Percentiles rank a stretch among this genome's conserved stretches.
These are phyloP conservation scores for Haemorhous mexicanus DNA, from an alignment of 2,113 vertebrate species.

Conservation along the genomic window DNA sequence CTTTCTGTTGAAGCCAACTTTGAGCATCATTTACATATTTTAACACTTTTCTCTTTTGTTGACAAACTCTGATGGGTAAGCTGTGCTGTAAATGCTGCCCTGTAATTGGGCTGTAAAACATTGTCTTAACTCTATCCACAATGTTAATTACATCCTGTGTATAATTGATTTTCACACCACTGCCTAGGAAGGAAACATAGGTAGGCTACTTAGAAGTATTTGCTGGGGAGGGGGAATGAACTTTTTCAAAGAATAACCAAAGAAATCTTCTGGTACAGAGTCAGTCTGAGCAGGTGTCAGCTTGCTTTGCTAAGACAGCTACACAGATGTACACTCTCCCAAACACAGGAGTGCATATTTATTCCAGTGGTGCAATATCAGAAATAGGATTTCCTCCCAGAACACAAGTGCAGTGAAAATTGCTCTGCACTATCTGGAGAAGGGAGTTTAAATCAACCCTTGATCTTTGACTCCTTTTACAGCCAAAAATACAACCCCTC, in stretches of 20 bases:
- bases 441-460: conserved; percentile 18
- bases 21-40: conserved; percentile 32
- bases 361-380: neutral
- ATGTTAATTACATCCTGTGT: conserved; percentile 53
- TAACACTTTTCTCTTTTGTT: conserved; percentile 39
- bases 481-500: neutral
- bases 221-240: neutral
- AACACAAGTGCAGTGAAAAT: neutral
- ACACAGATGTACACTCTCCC: neutral
- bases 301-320: neutral
- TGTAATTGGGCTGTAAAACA: conserved; percentile 56
- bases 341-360: neutral
- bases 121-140: conserved; percentile 33
- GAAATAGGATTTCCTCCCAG: neutral
- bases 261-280: neutral
- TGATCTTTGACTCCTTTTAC: conserved; percentile 32
- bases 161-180: conserved; percentile 53
- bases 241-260: neutral
- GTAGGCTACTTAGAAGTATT: neutral
- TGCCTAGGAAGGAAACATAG: conserved; percentile 13
- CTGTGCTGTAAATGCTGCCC: conserved; percentile 29
- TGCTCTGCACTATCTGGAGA: neutral
- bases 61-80: conserved; percentile 43
- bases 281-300: neutral
- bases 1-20: conserved; percentile 11